A percentile compares a stretch with the other conserved stretches of the same genome.
Evolutionary conservation across 2,113 vertebrate species (phyloP).

Genomic region (Xiphorhynchus elegans): DNA sequence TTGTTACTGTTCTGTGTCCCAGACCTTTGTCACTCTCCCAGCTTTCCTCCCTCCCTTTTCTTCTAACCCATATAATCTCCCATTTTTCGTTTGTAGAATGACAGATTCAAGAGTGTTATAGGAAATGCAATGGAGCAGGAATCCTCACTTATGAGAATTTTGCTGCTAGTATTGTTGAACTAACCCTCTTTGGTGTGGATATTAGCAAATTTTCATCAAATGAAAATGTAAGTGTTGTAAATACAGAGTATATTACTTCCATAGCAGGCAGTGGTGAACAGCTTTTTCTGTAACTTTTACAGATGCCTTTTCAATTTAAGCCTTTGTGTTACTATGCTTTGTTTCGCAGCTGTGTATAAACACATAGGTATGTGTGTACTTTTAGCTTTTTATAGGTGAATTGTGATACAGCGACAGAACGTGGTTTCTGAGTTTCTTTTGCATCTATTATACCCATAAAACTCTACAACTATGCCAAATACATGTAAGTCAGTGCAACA

Average conservation of each 20-base stretch:
- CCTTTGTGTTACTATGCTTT: background rate
- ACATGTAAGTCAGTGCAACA: rapidly evolving
- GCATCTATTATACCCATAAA: background rate
- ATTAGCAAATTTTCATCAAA: background rate
- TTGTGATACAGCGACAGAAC: background rate
- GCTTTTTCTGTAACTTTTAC: background rate
- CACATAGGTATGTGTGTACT: background rate
- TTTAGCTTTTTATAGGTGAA: background rate
- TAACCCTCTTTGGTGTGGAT: background rate
- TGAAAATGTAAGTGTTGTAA: background rate
- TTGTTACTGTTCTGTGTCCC: background rate
- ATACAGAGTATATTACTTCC: background rate
- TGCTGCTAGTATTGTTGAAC: background rate
- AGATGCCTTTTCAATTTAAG: background rate
- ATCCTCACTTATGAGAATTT: background rate
- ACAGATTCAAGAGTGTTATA: background rate
- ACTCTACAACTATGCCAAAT: background rate
- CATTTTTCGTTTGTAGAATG: conserved; percentile 31
- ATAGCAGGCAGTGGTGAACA: background rate
- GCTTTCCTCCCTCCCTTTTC: background rate
- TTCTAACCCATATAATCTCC: conserved; percentile 13
- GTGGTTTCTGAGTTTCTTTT: background rate
- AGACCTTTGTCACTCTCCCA: background rate
- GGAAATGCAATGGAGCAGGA: conserved; percentile 13
- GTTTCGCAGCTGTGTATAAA: background rate